Evolutionary conservation across 2,113 vertebrate species (phyloP), one percentile per base, ranked within the genome.

Genomic region (Limanda limanda): DNA sequence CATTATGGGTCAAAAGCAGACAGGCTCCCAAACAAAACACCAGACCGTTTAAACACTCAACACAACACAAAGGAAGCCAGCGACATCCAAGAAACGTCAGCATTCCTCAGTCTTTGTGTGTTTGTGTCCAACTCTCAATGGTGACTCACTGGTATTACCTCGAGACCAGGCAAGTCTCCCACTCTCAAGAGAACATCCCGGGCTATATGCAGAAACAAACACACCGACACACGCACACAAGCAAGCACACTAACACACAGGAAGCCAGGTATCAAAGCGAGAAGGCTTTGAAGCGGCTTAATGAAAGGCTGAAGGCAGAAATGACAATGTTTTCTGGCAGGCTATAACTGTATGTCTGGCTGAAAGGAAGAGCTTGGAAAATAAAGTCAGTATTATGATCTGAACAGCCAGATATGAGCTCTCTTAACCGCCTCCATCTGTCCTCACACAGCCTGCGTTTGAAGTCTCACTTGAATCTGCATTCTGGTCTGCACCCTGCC

Each of bases 381-480:
- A 85, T 89, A 87, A 92, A 89, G 84, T 90, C 86, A 76, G 83
- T 83, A 80, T 88, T 90, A 86, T 88, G 84, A 89, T 90, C 79
- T 88, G 81, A 89, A 84, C 81, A 84, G 69, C 78, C 78, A 85
- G 90, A 90, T 89, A 91, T 84, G 83, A 92, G 90, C 83, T 88
- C 68, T 82, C 40, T 81, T 88, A 92, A 92, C 85, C 61, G 71
- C 76, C 91, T 89, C 90, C 85, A 90, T 90, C 91, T 92, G 92
- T 90, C 88, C 83, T 82, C 40, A 14, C 79, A 55, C 80, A 82
- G 84, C 75, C 84, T 48, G 71, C 58, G 52, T 91, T 89, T 89
- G 80, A 91, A 88, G 87, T 83, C 83, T 86, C 66, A 71, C 79
- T 88, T 68, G 56, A 79, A 87, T 83, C 81, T 76, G 45, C 66